Conservation (phyloP, 2,113 vertebrate genomes). For the Balaenoptera acutorostrata region DNA sequence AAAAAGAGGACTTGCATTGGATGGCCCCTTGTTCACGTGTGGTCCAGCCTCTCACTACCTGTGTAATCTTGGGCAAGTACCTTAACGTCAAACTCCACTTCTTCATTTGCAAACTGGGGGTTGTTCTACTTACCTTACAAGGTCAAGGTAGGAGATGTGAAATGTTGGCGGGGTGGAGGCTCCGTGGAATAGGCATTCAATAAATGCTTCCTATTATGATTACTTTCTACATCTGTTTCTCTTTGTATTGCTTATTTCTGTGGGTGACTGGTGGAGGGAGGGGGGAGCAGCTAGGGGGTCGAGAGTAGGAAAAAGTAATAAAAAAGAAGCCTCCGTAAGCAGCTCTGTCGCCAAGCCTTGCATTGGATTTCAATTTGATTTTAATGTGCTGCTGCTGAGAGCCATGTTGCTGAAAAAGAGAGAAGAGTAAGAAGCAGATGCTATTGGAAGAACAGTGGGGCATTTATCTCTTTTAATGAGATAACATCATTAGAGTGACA, state of each 20-base stretch:
- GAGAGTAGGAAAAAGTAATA: constrained; percentile 26
- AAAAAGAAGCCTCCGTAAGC: constrained; percentile 61
- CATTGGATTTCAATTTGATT: constrained; percentile 75
- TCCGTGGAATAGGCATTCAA: background rate
- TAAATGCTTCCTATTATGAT: background rate
- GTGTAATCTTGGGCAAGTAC: background rate
- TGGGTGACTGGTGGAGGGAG: background rate
- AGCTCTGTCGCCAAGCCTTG: constrained; percentile 44
- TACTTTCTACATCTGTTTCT: background rate
- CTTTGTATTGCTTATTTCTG: constrained; percentile 1
- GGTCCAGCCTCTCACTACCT: background rate
- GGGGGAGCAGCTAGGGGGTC: background rate
- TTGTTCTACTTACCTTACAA: background rate
- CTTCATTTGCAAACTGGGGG: background rate
- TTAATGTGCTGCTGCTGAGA: constrained; percentile 67
- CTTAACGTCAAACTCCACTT: background rate
- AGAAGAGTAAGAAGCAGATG: constrained; percentile 78
- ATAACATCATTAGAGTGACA: constrained; percentile 84
- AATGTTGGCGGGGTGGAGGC: background rate
- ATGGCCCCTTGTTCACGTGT: background rate
- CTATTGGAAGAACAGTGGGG: constrained; percentile 78
- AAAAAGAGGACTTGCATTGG: background rate
- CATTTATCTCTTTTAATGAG: constrained; percentile 86
- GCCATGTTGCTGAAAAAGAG: constrained; percentile 59
- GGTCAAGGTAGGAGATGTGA: background rate